Base-by-base conservation (phyloP, 2,888 invertebrate species). In the Xestia ashworthii region DNA sequence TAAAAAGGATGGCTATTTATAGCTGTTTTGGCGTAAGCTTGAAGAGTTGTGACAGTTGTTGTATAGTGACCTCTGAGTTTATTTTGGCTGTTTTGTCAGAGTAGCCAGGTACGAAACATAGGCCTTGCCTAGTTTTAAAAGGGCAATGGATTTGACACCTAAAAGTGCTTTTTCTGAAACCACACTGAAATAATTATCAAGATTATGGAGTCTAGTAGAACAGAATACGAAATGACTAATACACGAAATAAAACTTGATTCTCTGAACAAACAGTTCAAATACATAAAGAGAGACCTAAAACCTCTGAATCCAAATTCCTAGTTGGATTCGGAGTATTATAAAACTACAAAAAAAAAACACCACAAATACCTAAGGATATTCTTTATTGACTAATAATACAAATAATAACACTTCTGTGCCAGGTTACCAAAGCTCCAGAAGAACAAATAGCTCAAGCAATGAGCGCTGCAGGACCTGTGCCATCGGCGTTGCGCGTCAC, bases 401-500 rank as follows among this genome's bases (percentile, higher is more conserved):
- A 32, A 46, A 53, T n/a, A 32, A 9, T 14, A 50, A 25, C 19
- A 22, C 50, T 41, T 41, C 19, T 55, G 64, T 84, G 64, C 1
- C 81, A 96, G 97, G 97, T 97, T 1, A 98, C 98, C 0, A 99
- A 99, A 96, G 99, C 99, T 0, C 99, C 99, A 79, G 98, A 98
- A 77, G 98, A 98, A 92, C 97, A 92, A 92, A 97, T 93, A 93
- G 97, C 95, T 71, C 97, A 91, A 88, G 95, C 95, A 14, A 95
- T 97, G 91, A 94, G 93, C 64, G 90, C 97, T 0, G 88, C 93
- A 0, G 95, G 95, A 1, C 96, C 97, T 0, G 96, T 97, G 9
- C 97, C 97, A 19, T 99, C 99, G 4, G 98, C 99, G 0, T 95
- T 99, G 67, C 97, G 99, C 70, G 99, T 99, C 12, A 98, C 98